Conservation (phyloP, 2,888 invertebrate species). For the Zaprionus lineosus region DNA sequence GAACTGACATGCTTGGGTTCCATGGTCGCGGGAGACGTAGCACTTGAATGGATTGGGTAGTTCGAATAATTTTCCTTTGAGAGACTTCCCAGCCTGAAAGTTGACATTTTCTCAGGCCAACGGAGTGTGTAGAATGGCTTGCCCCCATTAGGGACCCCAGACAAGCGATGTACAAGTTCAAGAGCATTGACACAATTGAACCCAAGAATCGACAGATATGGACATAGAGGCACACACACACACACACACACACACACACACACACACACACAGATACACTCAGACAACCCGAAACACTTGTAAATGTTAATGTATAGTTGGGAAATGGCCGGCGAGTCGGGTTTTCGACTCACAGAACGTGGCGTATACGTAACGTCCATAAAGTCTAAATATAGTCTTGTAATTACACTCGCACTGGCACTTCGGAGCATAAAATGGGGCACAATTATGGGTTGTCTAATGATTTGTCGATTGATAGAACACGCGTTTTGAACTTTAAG, state of each 20-base stretch:
- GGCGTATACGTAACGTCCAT: slow-evolving; percentile 57
- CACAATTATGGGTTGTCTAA: slow-evolving; percentile 20
- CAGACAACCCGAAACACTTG: too few relatives aligned
- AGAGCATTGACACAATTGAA: slow-evolving; percentile 34
- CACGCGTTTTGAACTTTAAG: slow-evolving; percentile 13
- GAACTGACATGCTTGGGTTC: slow-evolving; percentile 61
- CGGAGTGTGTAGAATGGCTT: background rate
- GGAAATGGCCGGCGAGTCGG: too few relatives aligned
- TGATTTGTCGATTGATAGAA: slow-evolving; percentile 38
- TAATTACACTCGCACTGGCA: slow-evolving; percentile 27
- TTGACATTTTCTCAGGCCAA: slow-evolving; percentile 43
- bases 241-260: too few relatives aligned
- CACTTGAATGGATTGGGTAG: slow-evolving; percentile 36
- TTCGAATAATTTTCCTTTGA: slow-evolving; percentile 30
- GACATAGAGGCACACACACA: too few relatives aligned
- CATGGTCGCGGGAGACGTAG: slow-evolving; percentile 24
- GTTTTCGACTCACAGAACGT: slow-evolving; percentile 22
- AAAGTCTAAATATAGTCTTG: slow-evolving; percentile 44
- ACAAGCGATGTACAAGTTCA: slow-evolving; percentile 50
- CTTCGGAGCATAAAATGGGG: background rate
- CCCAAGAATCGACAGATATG: too few relatives aligned
- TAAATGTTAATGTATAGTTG: too few relatives aligned
- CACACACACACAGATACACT: too few relatives aligned
- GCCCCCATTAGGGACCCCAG: slow-evolving; percentile 3
- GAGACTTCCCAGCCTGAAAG: slow-evolving; percentile 35